Evolutionary conservation across 2,113 vertebrate genomes (phyloP).

Genomic region (Cyanoramphus novaezelandiae): DNA sequence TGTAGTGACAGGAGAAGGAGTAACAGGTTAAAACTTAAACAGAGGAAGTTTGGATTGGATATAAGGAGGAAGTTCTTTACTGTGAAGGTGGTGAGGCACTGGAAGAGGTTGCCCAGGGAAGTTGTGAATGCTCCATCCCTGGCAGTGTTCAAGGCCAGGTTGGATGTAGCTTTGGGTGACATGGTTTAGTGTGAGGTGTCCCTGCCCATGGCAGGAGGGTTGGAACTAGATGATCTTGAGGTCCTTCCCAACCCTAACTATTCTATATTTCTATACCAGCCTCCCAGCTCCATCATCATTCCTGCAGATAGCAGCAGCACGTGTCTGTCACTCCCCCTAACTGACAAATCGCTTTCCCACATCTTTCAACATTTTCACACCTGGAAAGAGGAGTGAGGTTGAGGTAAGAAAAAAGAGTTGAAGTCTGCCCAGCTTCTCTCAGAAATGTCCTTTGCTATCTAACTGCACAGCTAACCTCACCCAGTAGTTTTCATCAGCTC

Average conservation of each 20-base stretch:
- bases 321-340: not conserved
- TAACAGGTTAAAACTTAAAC: not conserved
- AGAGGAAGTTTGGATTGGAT: not conserved
- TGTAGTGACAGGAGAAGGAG: not conserved
- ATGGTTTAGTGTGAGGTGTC: not conserved
- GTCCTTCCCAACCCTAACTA: not conserved
- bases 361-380: not conserved
- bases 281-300: not conserved
- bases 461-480: not conserved
- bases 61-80: not conserved
- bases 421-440: not conserved
- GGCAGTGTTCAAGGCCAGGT: not conserved
- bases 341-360: not conserved
- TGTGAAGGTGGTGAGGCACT: not conserved
- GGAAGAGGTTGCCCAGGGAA: not conserved
- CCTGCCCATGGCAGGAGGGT: not conserved
- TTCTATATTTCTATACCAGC: not conserved
- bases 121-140: not conserved
- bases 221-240: not conserved
- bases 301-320: not conserved
- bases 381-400: not conserved
- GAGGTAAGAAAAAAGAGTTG: not conserved
- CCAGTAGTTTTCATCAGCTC: not conserved
- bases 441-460: not conserved
- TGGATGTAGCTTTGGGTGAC: not conserved